Evolutionary conservation across 1,140 invertebrate species (phyloP).

Genomic region (Sipha flava): DNA sequence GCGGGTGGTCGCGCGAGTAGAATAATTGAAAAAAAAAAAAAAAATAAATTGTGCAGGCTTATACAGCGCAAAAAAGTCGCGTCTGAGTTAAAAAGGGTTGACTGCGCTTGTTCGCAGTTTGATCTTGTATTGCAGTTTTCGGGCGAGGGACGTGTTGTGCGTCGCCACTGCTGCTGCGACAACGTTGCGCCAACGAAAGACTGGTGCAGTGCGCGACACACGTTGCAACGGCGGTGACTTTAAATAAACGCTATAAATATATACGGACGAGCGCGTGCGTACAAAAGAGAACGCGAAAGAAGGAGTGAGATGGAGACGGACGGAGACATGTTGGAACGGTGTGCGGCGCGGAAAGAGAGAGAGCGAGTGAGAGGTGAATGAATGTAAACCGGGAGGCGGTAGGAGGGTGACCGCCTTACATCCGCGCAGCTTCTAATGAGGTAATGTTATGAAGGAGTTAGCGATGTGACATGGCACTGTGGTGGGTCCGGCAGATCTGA

Average conservation of each 20-base stretch:
- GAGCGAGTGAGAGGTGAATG: not conserved
- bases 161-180: no score
- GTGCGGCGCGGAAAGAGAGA: no score
- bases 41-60: no score
- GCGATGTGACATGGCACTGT: constrained; percentile 32
- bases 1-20: no score
- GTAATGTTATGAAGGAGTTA: constrained; percentile 32
- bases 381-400: not conserved
- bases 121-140: no score
- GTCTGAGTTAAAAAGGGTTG: no score
- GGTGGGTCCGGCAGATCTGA: constrained; percentile 34
- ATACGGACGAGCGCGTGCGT: not conserved
- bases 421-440: constrained; percentile 29
- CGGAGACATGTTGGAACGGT: not conserved
- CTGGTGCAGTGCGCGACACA: not conserved
- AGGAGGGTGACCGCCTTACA: not conserved
- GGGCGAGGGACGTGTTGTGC: no score
- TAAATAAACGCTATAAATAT: not conserved
- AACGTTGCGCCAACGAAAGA: no score
- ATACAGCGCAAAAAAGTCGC: no score
- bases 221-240: not conserved
- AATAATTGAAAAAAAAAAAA: no score
- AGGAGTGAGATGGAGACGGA: not conserved
- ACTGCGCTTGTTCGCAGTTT: no score
- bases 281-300: not conserved